Base-by-base conservation (phyloP, 1,140 invertebrate genomes). In the Bombyx mandarina region DNA sequence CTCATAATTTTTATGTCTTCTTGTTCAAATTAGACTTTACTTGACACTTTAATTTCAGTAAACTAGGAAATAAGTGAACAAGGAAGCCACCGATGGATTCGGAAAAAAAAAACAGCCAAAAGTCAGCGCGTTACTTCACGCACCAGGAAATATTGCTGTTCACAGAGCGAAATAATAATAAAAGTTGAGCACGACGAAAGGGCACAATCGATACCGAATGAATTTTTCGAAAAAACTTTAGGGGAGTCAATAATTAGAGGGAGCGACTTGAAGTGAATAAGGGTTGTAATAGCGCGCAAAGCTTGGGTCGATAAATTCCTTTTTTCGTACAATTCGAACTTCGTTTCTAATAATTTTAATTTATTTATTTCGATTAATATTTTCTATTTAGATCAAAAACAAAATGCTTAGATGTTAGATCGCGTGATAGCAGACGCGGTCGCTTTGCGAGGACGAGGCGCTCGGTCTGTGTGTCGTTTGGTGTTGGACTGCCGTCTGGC, bases 241-340 rank as follows among this genome's bases (percentile, higher is more conserved):
- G 79, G 79, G 83, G 79, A 80, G 79, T 73, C 67, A 77, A 78
- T 79, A 86, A 84, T 82, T 79, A 78, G 74, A 79, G 83, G 83
- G 81, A 76, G 78, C 77, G 73, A 75, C 66, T 62, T 73, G 68
- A 72, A 74, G 69, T 74, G 75, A 81, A 77, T 80, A 80, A 82
- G 79, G 81, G 79, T 84, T 82, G 80, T 76, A 79, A 74, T 78
- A 72, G 71, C 71, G 61, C 3, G 70, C 65, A 66, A 61, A 55
- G 65, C 62, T 60, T 71, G 77, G 76, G 82, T 79, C 78, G 79
- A 79, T 82, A 78, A 77, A 80, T 35, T 35, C 2, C 73, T 82
- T 83, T 81, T 74, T 70, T 56, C 62, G 63, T 62, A 49, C 60
- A 45, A 56, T 56, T 10, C 46, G 47, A 49, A 18, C 43, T n/a